phyloP scores from a whole-genome alignment of 2,797 vertebrate genomes.

The Saxicola maurus region DNA sequence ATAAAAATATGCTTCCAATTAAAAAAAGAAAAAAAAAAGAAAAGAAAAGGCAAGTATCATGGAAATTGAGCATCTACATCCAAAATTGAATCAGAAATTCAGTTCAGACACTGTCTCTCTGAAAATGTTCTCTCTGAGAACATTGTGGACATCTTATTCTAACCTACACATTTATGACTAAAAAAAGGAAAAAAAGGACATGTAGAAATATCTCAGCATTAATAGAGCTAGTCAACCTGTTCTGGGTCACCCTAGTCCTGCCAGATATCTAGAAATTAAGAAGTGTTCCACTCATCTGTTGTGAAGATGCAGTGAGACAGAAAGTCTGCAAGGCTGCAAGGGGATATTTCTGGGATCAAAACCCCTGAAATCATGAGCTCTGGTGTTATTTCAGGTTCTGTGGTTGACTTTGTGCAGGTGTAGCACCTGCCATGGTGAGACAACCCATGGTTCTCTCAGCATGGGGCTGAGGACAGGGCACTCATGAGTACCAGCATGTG shows the following conservation, averaged over 20 bases:
- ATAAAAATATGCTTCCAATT: not conserved
- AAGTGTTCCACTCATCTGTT: not conserved
- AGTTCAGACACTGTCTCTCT: not conserved
- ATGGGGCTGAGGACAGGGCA: not conserved
- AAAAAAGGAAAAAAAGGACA: fast-evolving
- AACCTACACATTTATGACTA: not conserved
- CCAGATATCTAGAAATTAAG: not conserved
- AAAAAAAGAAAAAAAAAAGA: too few relatives aligned
- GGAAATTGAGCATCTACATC: not conserved
- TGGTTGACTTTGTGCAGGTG: not conserved
- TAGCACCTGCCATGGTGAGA: not conserved
- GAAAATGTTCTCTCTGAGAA: not conserved
- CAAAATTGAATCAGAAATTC: not conserved
- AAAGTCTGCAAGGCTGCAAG: not conserved
- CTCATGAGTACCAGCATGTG: not conserved
- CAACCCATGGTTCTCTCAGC: not conserved
- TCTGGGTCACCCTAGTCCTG: not conserved
- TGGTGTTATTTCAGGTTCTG: not conserved
- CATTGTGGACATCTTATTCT: not conserved
- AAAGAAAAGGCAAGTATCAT: not conserved
- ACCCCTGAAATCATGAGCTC: not conserved
- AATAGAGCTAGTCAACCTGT: not conserved
- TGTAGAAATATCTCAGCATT: not conserved
- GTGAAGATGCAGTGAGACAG: not conserved
- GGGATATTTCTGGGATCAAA: not conserved